Evolutionary conservation across 2,113 vertebrate species (phyloP), one percentile per base, ranked within the genome.

Genomic region (Anarrhichthys ocellatus): DNA sequence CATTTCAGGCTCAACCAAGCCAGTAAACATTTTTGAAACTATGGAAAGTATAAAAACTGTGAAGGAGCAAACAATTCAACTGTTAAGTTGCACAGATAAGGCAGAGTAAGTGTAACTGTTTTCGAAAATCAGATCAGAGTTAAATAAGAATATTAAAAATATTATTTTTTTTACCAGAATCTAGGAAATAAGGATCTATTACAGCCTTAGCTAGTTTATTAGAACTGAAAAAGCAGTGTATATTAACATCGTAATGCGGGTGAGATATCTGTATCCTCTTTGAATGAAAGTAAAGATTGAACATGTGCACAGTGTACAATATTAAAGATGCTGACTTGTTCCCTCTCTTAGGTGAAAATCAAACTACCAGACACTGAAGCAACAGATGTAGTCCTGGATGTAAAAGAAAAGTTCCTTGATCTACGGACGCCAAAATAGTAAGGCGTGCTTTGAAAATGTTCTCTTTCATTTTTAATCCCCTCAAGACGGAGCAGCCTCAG

Each of bases 391-490:
- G 67, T 94, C 6, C 89, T 99, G 73, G 96, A 98, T 81, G 89
- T 99, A 27, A 96, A 95, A 78, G 97, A 99, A 78, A 97, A 76
- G 18, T 93, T 96, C 85, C 94, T 99, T 83, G 97, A 98, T 90
- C 96, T 99, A 36, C 94, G 97, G 66, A 97, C 97, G 40, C 95
- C 96, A 5, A 93, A 96, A 92, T 96, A 97, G 98, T 99, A 95
- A 96, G 97, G 17, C 15, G 34, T 42, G 58, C 73, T 84, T 81
- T 82, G 68, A 81, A 86, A 85, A 76, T 20, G 13, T 72, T 50
- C 11, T 68, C 32, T 87, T 76, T 67, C 34, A 80, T 76, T 58
- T 68, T 69, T 2, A 56, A 85, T 83, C 27, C 70, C 62, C 65
- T 62, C 9, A 9, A 42, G 68, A 76, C 2, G 1, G 29, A n/a